These are phyloP conservation scores for Nestor notabilis DNA, from an alignment of 2,113 vertebrate genomes.

Conservation along the genomic window DNA sequence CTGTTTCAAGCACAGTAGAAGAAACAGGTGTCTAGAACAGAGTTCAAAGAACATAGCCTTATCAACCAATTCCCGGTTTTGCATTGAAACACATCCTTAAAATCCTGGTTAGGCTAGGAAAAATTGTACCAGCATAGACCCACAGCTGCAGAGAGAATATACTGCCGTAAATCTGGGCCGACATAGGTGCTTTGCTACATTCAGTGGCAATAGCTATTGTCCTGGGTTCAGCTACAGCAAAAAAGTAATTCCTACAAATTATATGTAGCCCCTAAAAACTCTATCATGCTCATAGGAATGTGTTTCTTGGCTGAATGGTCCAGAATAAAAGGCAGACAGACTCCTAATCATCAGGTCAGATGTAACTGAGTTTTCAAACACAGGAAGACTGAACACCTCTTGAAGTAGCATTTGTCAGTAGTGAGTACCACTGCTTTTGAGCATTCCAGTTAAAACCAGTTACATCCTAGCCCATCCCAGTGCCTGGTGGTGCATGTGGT, in stretches of 20 bases:
- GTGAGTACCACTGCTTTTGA: not conserved
- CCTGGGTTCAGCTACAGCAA: too few relatives aligned
- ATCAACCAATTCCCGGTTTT: not conserved
- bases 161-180: not conserved
- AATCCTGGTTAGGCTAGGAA: not conserved
- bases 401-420: not conserved
- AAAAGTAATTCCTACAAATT: not conserved
- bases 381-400: not conserved
- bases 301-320: not conserved
- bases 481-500: accelerated
- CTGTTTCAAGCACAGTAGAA: not conserved
- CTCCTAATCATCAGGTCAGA: not conserved
- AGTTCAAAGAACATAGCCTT: not conserved
- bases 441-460: not conserved
- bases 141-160: not conserved
- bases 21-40: not conserved
- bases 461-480: not conserved
- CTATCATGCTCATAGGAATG: not conserved
- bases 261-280: not conserved
- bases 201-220: not conserved
- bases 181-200: not conserved
- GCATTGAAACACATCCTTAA: not conserved
- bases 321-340: not conserved
- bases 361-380: not conserved
- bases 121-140: not conserved